Evolutionary conservation across 2,113 vertebrate genomes (phyloP), one percentile per base, ranked within the genome.

Genomic region (Corvus hawaiiensis): DNA sequence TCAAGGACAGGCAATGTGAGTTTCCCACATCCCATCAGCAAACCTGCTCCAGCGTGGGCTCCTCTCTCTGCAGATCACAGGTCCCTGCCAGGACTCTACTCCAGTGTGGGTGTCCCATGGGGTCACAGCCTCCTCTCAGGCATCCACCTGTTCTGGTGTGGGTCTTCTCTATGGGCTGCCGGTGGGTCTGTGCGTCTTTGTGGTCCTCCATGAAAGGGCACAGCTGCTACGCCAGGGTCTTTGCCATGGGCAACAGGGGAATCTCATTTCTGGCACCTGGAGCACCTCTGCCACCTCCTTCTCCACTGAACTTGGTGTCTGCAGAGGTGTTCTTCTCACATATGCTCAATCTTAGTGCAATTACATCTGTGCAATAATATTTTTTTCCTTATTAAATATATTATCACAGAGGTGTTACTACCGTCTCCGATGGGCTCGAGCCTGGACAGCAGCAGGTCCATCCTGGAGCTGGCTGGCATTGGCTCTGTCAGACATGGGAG

Each of bases 81-180:
- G 16, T 33, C 20, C 39, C 39, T 46, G 20, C 5, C 54, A n/a
- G 54, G n/a, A 21, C 16, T 52, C 54, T 46, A 11, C 33, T 61
- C 13, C 37, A 54, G 16, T 0, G 0, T 33, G 39, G 3, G 4
- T 21, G 12, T n/a, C 13, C 24, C 13, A 56, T n/a, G 37, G 28
- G 5, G 8, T 30, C 54, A 68, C 11, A 73, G 78, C 13, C n/a
- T 46, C 12, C 39, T 46, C 11, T 46, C 54, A 58, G 33, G 16
- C 28, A 39, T 28, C 15, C 33, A 44, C 5, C 44, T 52, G 16
- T 27, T 58, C 10, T 44, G 2, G 6, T 28, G 13, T 46, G 33
- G 18, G 16, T 52, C 23, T 59, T 2, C 16, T 81, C 16, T 13
- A 3, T 10, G 16, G 28, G 13, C 17, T 61, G 16, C 13, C 39